These are phyloP conservation scores for Hemiscyllium ocellatum DNA, from an alignment of 2,113 vertebrate genomes.

Conservation along the genomic window DNA sequence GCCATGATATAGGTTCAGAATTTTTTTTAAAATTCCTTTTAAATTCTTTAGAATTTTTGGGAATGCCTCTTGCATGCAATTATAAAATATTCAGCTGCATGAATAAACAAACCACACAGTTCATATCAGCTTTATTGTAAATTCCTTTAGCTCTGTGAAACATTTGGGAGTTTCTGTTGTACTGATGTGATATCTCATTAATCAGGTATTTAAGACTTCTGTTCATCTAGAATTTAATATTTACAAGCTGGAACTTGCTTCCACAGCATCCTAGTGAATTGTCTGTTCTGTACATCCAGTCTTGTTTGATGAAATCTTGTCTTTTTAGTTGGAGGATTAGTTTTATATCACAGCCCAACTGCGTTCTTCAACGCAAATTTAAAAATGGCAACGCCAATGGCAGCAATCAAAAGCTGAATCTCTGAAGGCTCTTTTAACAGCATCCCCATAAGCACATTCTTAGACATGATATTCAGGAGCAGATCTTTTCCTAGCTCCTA, in stretches of 20 bases:
- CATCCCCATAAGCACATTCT: not conserved
- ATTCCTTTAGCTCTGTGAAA: not conserved
- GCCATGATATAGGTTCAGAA: not conserved
- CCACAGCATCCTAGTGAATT: not conserved
- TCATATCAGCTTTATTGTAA: not conserved
- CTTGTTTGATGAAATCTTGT: not conserved
- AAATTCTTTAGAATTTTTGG: not conserved
- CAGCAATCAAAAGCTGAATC: not conserved
- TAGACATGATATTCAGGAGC: not conserved
- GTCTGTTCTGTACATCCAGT: not conserved
- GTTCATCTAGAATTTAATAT: not conserved
- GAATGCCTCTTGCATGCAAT: not conserved
- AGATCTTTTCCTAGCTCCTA: not conserved
- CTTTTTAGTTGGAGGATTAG: not conserved
- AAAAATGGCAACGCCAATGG: not conserved
- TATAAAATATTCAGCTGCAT: not conserved
- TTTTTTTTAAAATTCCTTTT: not conserved
- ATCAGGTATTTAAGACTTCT: not conserved
- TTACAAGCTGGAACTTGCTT: not conserved
- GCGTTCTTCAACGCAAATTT: not conserved
- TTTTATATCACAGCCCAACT: not conserved
- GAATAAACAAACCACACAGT: not conserved
- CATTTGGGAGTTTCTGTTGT: not conserved
- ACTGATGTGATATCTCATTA: not conserved
- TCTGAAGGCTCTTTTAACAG: not conserved